A percentile compares a stretch with the other conserved stretches of the same genome.
phyloP scores from a whole-genome alignment of 2,797 vertebrate genomes.

The Mus spretus region DNA sequence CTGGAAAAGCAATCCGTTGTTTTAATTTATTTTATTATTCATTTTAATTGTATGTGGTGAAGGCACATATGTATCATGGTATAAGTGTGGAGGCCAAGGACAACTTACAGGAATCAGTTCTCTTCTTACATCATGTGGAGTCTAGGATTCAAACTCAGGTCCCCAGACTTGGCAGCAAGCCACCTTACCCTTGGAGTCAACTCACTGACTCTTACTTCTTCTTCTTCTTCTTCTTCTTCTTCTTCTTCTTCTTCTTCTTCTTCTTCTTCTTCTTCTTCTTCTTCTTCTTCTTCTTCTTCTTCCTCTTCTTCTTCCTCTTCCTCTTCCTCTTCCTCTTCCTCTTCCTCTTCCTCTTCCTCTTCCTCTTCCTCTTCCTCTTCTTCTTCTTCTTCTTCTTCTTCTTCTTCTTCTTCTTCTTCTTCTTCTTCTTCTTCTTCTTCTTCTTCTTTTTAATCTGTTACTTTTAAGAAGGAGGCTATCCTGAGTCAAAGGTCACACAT shows the following conservation, averaged over 20 bases:
- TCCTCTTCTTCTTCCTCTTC: background rate
- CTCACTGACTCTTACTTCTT: background rate
- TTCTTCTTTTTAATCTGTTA: background rate
- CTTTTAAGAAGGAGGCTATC: conserved; percentile 13
- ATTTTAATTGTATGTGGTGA: background rate
- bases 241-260: too few species aligned
- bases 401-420: too few species aligned
- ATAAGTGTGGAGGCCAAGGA: background rate
- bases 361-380: too few species aligned
- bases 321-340: too few species aligned
- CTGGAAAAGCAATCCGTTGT: background rate
- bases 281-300: too few species aligned
- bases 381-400: too few species aligned
- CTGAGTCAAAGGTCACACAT: background rate
- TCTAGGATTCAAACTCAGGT: background rate
- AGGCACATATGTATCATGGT: background rate
- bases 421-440: too few species aligned
- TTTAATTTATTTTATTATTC: background rate
- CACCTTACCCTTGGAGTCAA: background rate
- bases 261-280: too few species aligned
- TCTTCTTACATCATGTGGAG: background rate
- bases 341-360: too few species aligned
- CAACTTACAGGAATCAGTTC: background rate
- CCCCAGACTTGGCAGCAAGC: background rate
- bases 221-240: too few species aligned